phyloP scores from a whole-genome alignment of 2,888 invertebrate species.

The Oscheius sp. region DNA sequence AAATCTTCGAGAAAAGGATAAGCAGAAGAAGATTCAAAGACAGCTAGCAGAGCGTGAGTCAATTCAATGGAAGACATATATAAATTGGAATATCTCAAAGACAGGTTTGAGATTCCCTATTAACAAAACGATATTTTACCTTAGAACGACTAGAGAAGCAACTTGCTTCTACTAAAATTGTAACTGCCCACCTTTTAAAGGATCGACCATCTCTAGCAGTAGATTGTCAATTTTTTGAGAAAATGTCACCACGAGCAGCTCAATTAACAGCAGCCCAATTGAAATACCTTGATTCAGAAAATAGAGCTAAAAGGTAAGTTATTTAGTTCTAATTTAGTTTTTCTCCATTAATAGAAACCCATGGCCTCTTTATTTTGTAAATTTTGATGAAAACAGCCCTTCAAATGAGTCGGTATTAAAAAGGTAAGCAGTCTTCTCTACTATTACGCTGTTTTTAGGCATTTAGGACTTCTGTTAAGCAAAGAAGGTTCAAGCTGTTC shows the following conservation, averaged over 20 bases:
- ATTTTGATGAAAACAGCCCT: conserved; percentile 42
- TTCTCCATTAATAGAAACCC: conserved; percentile 35
- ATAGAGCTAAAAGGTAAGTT: neutral
- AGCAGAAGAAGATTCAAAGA: neutral
- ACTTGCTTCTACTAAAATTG: neutral
- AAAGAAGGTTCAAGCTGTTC: neutral
- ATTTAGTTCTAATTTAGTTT: neutral
- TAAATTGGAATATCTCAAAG: conserved; percentile 22
- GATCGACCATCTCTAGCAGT: conserved; percentile 56
- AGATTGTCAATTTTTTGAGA: conserved; percentile 63
- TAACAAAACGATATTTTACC: neutral
- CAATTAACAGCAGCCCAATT: conserved; percentile 62
- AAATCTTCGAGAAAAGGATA: neutral
- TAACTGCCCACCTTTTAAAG: conserved; percentile 29
- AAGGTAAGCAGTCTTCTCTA: neutral
- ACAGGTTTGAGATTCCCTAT: neutral
- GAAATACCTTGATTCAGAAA: conserved; percentile 43
- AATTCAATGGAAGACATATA: neutral
- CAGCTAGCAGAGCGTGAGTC: neutral
- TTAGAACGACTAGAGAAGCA: conserved; percentile 3
- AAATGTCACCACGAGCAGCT: conserved; percentile 54
- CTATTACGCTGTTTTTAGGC: conserved; percentile 20
- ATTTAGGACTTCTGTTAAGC: conserved; percentile 11
- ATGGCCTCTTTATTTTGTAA: conserved; percentile 60
- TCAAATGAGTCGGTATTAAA: neutral